Base-by-base conservation (phyloP, 1,140 invertebrate species). In the Triops longicaudatus region DNA sequence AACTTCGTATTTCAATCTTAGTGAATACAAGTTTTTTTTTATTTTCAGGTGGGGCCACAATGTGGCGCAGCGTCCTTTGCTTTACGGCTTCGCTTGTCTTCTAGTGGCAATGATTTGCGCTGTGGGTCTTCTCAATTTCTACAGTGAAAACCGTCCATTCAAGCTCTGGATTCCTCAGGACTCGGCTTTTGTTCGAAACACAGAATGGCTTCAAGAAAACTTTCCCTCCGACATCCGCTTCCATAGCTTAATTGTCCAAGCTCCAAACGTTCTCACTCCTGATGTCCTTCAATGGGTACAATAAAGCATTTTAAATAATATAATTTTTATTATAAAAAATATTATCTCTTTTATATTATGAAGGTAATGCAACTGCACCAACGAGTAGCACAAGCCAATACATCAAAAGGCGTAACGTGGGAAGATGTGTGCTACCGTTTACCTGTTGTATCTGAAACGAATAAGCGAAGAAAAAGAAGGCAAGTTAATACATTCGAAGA, bases 111-210 rank as follows among this genome's bases (percentile, higher is more conserved):
- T 84, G 0, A 26, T 87, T 6, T 87, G 86, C 79, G 82, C 83
- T 77, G 80, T 87, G 77, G 89, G 89, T 42, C 82, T 89, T 27
- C 80, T 89, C 14, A 83, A 83, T 78, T 90, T 90, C 83, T 84
- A 86, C 78, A 85, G 88, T 81, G 87, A 88, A 79, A 87, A 87
- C 80, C 89, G 91, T 83, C 91, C 91, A 1, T 83, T 92, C 77
- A 90, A 90, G 82, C 82, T 93, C 76, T 93, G 91, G 91, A 88
- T 92, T 10, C 86, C 87, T 11, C 85, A 85, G 63, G 84, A 91
- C 76, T 91, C 90, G 0, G 87, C 89, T 78, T 92, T 91, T 83
- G 86, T 87, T 43, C 81, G 81, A 78, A 89, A 91, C 78, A 90
- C 90, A 9, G 87, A 92, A 77, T 92, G 91, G 90, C 86, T 92